Evolutionary conservation across 2,797 vertebrate species (phyloP).

Genomic region (Zenarchopterus dispar): DNA sequence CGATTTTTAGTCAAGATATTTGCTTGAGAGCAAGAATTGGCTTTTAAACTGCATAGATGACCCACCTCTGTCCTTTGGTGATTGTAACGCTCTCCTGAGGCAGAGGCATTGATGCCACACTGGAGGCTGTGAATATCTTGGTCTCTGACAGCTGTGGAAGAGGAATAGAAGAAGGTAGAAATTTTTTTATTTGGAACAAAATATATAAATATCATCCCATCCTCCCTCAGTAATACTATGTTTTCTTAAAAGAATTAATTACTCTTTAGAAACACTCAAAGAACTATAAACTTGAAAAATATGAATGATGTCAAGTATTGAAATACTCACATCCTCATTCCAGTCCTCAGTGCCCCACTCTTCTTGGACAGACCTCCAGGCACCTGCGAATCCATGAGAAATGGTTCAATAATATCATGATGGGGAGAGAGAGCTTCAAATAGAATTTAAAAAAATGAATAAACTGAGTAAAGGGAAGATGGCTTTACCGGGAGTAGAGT

Average conservation of each 20-base stretch:
- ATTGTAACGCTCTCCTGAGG: conserved; percentile 97
- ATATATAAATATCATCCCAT: background rate
- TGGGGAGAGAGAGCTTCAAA: conserved; percentile 26
- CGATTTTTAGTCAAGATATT: background rate
- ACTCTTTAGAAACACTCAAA: background rate
- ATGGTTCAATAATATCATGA: conserved; percentile 18
- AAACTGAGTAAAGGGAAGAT: conserved; percentile 2
- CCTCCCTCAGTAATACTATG: background rate
- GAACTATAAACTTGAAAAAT: background rate
- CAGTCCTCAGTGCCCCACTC: conserved; percentile 99
- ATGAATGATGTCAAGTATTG: conserved; percentile 1
- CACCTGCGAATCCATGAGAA: conserved; percentile 80
- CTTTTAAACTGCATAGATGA: conserved; percentile 4
- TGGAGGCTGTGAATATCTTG: conserved; percentile 99
- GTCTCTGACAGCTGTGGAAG: conserved; percentile 92
- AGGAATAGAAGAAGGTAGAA: background rate
- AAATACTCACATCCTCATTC: conserved; percentile 95
- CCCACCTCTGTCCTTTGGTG: conserved; percentile 95
- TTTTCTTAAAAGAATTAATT: background rate
- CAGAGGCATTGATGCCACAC: conserved; percentile 89
- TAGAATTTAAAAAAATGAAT: conserved; percentile 21
- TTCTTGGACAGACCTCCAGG: conserved; percentile 93
- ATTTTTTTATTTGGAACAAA: background rate
- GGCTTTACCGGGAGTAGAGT: conserved; percentile 91
- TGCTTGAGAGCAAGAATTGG: background rate